These are phyloP conservation scores for Epirrhoe alternata DNA, from an alignment of 2,888 invertebrate species.

Conservation along the genomic window DNA sequence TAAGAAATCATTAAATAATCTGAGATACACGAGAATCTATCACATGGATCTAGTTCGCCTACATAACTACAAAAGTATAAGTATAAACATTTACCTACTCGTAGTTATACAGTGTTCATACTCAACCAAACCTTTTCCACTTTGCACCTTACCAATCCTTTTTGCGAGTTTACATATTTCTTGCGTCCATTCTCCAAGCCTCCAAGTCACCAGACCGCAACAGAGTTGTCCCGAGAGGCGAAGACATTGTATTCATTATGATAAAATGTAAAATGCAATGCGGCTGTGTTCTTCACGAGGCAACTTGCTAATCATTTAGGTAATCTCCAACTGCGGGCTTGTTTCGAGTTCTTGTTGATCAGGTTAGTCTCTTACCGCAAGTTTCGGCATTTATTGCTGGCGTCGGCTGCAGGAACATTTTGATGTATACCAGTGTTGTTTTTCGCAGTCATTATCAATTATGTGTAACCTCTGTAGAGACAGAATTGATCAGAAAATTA, in stretches of 20 bases:
- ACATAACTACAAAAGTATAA: too few relatives aligned
- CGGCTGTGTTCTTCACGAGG: conserved; percentile 15
- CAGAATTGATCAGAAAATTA: too few relatives aligned
- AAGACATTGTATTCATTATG: conserved; percentile 40
- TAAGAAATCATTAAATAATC: too few relatives aligned
- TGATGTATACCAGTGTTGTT: too few relatives aligned
- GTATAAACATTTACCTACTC: too few relatives aligned
- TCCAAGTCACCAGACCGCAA: conserved; percentile 28
- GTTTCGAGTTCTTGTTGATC: conserved; percentile 7
- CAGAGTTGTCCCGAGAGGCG: conserved; percentile 43
- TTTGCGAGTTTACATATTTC: background rate
- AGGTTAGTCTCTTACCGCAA: background rate
- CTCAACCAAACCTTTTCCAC: background rate
- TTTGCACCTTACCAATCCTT: background rate
- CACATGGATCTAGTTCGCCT: too few relatives aligned
- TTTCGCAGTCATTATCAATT: too few relatives aligned
- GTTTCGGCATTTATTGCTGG: background rate
- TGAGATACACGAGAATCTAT: too few relatives aligned
- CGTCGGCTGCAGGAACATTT: background rate
- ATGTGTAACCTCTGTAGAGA: too few relatives aligned
- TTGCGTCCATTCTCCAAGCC: conserved; percentile 5
- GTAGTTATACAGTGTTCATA: too few relatives aligned
- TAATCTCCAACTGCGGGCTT: conserved; percentile 22
- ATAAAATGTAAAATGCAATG: conserved; percentile 58
- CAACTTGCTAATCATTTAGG: conserved; percentile 30